Evolutionary conservation across 2,888 invertebrate species (phyloP).

Genomic region (Ferrisia virgata): DNA sequence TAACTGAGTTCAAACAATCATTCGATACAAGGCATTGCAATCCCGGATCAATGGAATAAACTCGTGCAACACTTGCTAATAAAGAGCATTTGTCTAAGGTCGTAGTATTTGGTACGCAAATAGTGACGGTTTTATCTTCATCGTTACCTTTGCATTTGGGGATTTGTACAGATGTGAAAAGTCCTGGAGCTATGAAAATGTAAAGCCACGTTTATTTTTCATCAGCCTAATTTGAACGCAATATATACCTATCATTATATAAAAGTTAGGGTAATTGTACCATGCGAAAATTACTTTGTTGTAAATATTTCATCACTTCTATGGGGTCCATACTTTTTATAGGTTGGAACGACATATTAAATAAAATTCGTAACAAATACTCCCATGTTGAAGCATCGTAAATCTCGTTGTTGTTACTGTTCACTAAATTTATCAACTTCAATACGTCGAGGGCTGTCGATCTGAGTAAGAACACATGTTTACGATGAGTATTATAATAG

Average conservation of each 20-base stretch:
- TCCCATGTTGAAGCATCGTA: slow-evolving; percentile 34
- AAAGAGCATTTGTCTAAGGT: slow-evolving; percentile 67
- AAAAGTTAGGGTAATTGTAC: background rate
- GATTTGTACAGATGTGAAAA: background rate
- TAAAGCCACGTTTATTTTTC: background rate
- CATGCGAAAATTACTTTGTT: slow-evolving; percentile 53
- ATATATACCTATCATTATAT: no score
- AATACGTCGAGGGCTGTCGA: slow-evolving; percentile 58
- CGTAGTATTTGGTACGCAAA: slow-evolving; percentile 56
- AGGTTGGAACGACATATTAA: slow-evolving; percentile 43
- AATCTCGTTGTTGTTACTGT: slow-evolving; percentile 51
- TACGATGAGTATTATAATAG: background rate
- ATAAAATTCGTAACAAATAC: slow-evolving; percentile 44
- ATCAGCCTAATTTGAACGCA: no score
- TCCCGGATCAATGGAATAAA: slow-evolving; percentile 73
- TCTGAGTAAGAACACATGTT: slow-evolving; percentile 51
- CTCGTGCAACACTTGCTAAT: slow-evolving; percentile 69
- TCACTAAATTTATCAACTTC: slow-evolving; percentile 55
- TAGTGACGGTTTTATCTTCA: slow-evolving; percentile 39
- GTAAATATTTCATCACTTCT: slow-evolving; percentile 66
- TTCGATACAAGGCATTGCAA: slow-evolving; percentile 69
- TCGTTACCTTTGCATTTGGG: slow-evolving; percentile 38
- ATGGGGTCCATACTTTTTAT: slow-evolving; percentile 52
- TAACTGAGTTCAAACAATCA: slow-evolving; percentile 68
- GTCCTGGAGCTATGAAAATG: slow-evolving; percentile 18